Evolutionary conservation across 1,140 invertebrate species (phyloP).

Genomic region (Pteromalus puparum): DNA sequence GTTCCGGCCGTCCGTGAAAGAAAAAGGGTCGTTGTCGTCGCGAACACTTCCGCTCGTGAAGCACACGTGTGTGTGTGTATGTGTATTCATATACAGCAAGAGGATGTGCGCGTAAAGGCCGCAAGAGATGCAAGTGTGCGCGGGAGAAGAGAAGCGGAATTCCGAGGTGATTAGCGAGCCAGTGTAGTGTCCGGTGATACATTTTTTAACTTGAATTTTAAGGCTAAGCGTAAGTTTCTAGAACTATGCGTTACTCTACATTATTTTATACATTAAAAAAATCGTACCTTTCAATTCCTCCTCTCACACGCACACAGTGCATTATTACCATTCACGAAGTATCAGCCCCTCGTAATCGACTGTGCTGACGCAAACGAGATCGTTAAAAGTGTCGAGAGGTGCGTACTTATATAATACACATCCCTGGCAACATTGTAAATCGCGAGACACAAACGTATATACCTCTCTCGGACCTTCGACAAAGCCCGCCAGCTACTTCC

Average conservation of each 20-base stretch:
- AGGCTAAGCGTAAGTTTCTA: no score
- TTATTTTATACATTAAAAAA: no score
- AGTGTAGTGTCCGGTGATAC: no score
- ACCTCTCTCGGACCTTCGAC: not conserved
- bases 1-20: conserved; percentile 13
- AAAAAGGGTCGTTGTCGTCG: conserved; percentile 25
- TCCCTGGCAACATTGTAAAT: conserved; percentile 1
- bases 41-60: not conserved
- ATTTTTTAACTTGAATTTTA: no score
- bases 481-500: conserved; percentile 3
- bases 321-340: not conserved
- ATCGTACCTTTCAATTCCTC: not conserved
- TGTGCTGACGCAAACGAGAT: not conserved
- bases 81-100: not conserved
- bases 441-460: not conserved
- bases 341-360: not conserved
- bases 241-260: no score
- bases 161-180: no score
- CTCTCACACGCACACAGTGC: not conserved
- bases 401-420: no score
- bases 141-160: not conserved
- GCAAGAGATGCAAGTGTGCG: not conserved
- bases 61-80: not conserved
- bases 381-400: conserved; percentile 1
- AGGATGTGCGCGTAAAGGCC: not conserved